Conservation (phyloP, 2,113 vertebrate genomes). For the Hippocampus barbouri region DNA sequence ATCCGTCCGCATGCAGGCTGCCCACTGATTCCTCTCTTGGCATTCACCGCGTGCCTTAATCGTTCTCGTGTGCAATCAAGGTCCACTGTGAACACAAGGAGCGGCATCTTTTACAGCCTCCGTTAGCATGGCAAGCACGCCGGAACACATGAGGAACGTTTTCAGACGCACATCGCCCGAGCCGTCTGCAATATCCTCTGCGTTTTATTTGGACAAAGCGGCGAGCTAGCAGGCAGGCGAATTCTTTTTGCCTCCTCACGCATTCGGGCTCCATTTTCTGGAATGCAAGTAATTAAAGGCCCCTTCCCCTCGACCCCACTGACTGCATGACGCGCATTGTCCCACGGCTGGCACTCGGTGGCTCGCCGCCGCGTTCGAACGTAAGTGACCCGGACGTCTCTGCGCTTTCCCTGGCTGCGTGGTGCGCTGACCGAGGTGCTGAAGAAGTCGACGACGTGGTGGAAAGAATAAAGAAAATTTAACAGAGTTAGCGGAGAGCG, state of each 20-base stretch:
- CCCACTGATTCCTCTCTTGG: slow-evolving; percentile 85
- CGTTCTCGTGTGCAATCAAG: slow-evolving; percentile 89
- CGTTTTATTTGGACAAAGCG: neutral
- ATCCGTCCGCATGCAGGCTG: neutral
- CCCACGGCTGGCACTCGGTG: neutral
- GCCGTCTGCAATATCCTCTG: neutral
- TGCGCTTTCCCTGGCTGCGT: neutral
- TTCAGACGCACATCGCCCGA: neutral
- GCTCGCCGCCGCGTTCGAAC: neutral
- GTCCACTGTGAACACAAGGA: slow-evolving; percentile 93
- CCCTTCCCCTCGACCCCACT: neutral
- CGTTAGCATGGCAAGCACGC: neutral
- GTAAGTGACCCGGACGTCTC: neutral
- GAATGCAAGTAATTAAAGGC: neutral
- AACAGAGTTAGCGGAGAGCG: neutral
- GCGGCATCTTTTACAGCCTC: slow-evolving; percentile 48
- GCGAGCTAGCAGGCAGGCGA: too few relatives aligned
- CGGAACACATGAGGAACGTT: neutral
- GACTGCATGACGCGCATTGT: too few relatives aligned
- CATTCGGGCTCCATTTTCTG: neutral
- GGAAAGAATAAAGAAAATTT: neutral
- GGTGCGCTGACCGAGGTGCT: slow-evolving; percentile 43
- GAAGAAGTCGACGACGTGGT: slow-evolving; percentile 14
- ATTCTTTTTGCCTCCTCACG: neutral
- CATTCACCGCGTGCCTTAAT: slow-evolving; percentile 99